Conservation (phyloP, 2,113 vertebrate genomes). For the Junco hyemalis region DNA sequence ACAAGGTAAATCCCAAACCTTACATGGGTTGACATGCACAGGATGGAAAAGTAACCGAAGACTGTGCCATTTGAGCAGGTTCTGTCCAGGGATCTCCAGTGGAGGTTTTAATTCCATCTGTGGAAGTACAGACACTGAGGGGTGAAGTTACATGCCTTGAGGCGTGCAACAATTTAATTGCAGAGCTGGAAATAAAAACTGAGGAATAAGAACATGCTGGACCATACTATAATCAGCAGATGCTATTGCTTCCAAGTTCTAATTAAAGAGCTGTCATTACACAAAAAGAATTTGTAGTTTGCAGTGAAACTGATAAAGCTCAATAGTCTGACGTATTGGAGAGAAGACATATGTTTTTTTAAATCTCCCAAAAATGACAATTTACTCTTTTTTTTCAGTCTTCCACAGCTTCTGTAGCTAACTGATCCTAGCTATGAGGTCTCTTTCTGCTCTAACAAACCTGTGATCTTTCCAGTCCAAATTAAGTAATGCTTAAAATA, state of each 20-base stretch:
- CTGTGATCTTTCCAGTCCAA: neutral
- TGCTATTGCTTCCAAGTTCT: slow-evolving; percentile 48
- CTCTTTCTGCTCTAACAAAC: neutral
- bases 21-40: neutral
- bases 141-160: slow-evolving; percentile 53
- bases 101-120: neutral
- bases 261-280: slow-evolving; percentile 56
- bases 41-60: neutral
- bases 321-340: neutral
- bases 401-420: neutral
- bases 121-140: neutral
- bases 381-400: neutral
- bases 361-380: neutral
- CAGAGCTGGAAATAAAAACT: slow-evolving; percentile 54
- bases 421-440: neutral
- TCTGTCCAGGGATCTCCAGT: neutral
- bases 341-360: neutral
- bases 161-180: slow-evolving; percentile 14
- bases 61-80: neutral
- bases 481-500: neutral
- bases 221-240: slow-evolving; percentile 43
- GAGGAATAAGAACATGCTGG: slow-evolving; percentile 40
- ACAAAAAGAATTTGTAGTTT: slow-evolving; percentile 37
- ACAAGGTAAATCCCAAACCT: neutral
- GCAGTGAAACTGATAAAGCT: slow-evolving; percentile 50